Conservation (phyloP, 2,888 invertebrate genomes). For the Athetis lepigone region DNA sequence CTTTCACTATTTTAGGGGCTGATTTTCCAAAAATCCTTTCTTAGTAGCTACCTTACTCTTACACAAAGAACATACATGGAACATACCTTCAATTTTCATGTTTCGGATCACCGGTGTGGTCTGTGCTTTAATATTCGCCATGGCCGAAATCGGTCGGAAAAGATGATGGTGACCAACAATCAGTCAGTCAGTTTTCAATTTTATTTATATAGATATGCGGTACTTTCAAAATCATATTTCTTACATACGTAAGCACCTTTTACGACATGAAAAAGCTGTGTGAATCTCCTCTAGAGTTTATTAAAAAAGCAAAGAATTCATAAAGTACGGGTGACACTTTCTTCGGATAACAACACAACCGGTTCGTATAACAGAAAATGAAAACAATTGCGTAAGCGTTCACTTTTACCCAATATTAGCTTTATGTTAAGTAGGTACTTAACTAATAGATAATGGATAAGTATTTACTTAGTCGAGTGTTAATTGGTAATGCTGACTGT, state of each 20-base stretch:
- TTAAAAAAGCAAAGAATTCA: conserved; percentile 13
- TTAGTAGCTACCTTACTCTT: no score
- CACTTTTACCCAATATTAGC: conserved; percentile 45
- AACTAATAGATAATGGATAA: conserved; percentile 34
- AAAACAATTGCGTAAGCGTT: conserved; percentile 55
- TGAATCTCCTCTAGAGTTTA: background rate
- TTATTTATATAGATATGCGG: no score
- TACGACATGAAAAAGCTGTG: background rate
- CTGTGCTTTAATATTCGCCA: no score
- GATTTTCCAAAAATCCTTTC: no score
- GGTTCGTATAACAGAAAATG: conserved; percentile 50
- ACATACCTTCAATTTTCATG: no score
- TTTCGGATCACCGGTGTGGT: no score
- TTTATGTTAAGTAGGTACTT: conserved; percentile 55
- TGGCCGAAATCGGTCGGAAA: no score
- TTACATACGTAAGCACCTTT: background rate
- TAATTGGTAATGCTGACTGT: conserved; percentile 15
- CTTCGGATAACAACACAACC: conserved; percentile 41
- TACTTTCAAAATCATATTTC: background rate
- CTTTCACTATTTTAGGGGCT: no score
- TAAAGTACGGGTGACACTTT: conserved; percentile 41
- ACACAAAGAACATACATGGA: no score
- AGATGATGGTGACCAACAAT: no score
- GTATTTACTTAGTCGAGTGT: conserved; percentile 14
- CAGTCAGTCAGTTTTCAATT: no score